Conservation (phyloP, 2,888 invertebrate genomes). For the Melinaea marsaeus region DNA sequence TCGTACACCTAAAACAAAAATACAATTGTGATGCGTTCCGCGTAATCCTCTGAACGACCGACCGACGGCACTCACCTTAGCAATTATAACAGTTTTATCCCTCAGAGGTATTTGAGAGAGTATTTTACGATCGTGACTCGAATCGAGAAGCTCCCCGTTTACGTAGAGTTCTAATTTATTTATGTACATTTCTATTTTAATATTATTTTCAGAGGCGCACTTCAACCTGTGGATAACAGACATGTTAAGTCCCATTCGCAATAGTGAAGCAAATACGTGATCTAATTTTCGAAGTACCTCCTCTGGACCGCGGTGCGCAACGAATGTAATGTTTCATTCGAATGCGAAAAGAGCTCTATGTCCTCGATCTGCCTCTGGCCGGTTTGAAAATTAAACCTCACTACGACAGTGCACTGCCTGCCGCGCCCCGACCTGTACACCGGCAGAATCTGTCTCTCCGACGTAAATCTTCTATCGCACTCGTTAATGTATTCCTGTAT, state of each 20-base stretch:
- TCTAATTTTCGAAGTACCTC: conserved; percentile 52
- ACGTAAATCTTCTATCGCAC: conserved; percentile 92
- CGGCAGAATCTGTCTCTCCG: conserved; percentile 93
- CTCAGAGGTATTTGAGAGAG: conserved; percentile 90
- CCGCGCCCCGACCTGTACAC: conserved; percentile 94
- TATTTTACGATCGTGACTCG: conserved; percentile 91
- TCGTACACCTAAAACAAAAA: conserved; percentile 57
- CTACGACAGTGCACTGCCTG: conserved; percentile 90
- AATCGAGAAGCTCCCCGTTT: conserved; percentile 92
- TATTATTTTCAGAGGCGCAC: conserved; percentile 75
- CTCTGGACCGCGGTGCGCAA: conserved; percentile 87
- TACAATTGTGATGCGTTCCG: background rate
- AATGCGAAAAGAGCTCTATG: conserved; percentile 94
- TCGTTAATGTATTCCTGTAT: conserved; percentile 96
- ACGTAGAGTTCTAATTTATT: conserved; percentile 95
- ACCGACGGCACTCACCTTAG: conserved; percentile 53
- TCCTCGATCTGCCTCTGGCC: conserved; percentile 94
- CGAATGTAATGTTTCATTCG: conserved; percentile 94
- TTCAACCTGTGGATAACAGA: conserved; percentile 61
- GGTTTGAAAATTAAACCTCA: conserved; percentile 88
- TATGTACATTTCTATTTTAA: conserved; percentile 93
- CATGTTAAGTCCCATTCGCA: conserved; percentile 1
- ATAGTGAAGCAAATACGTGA: conserved; percentile 14
- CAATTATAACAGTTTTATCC: conserved; percentile 89
- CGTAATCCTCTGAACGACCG: background rate